These are phyloP conservation scores for Morpho deidamia DNA, from an alignment of 2,888 invertebrate genomes.

Conservation along the genomic window DNA sequence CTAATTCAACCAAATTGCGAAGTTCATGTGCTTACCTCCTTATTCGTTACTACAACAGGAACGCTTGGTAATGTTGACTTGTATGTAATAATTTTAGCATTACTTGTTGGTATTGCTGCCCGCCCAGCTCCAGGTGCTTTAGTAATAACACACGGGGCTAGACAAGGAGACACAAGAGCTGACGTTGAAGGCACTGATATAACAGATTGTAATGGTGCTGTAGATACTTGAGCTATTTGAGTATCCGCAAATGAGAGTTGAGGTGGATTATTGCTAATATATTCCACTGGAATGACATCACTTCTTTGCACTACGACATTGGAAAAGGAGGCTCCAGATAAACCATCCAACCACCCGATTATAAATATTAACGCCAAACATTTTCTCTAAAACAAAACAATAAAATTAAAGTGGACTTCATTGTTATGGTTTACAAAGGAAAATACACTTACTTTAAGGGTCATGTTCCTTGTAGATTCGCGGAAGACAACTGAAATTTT, in stretches of 20 bases:
- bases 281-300: slow-evolving; percentile 39
- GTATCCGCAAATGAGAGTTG: slow-evolving; percentile 32
- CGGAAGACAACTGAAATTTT: slow-evolving; percentile 66
- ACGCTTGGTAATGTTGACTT: slow-evolving; percentile 39
- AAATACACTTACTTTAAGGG: slow-evolving; percentile 55
- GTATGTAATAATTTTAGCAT: slow-evolving; percentile 47
- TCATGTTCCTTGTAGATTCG: slow-evolving; percentile 65
- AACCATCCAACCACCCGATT: slow-evolving; percentile 32
- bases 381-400: slow-evolving; percentile 42
- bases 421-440: slow-evolving; percentile 4
- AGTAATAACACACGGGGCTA: slow-evolving; percentile 53
- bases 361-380: slow-evolving; percentile 32
- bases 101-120: slow-evolving; percentile 34
- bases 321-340: slow-evolving; percentile 46
- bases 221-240: slow-evolving; percentile 43
- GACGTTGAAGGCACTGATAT: slow-evolving; percentile 36
- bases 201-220: slow-evolving; percentile 37
- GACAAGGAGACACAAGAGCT: slow-evolving; percentile 45
- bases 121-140: slow-evolving; percentile 35
- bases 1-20: no score
- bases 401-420: slow-evolving; percentile 8
- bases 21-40: slow-evolving; percentile 41
- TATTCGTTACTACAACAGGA: slow-evolving; percentile 44
- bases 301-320: slow-evolving; percentile 57
- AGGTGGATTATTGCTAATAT: slow-evolving; percentile 48